Percentiles rank a stretch among this genome's conserved stretches.
Conservation (phyloP, 2,888 invertebrate species). For the Cephus pygmeus region DNA sequence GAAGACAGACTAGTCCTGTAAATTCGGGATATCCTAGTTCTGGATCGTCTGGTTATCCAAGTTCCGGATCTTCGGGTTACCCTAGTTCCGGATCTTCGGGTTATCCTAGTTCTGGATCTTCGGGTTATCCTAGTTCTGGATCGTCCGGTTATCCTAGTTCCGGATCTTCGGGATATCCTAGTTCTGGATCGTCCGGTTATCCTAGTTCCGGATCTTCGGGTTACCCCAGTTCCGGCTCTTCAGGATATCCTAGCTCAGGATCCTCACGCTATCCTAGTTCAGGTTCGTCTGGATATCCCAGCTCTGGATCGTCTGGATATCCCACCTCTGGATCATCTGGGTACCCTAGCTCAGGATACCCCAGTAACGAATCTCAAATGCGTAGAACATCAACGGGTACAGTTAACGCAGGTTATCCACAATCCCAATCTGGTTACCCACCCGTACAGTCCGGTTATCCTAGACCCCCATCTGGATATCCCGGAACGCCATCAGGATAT, state of each 20-base stretch:
- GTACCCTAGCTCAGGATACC: constrained; percentile 24
- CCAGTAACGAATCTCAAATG: constrained; percentile 16
- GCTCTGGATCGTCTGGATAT: constrained; percentile 18
- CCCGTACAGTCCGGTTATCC: constrained; percentile 16
- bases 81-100: constrained; percentile 18
- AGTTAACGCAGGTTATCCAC: constrained; percentile 14
- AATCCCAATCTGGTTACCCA: neutral
- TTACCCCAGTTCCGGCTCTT: constrained; percentile 28
- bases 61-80: constrained; percentile 4
- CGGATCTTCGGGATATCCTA: constrained; percentile 38
- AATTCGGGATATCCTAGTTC: constrained; percentile 25
- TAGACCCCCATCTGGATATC: constrained; percentile 31
- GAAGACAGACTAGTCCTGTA: constrained; percentile 20
- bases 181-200: constrained; percentile 10
- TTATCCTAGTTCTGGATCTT: constrained; percentile 16
- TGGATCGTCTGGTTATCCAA: constrained; percentile 25
- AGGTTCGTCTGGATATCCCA: constrained; percentile 16
- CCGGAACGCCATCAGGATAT: constrained; percentile 30
- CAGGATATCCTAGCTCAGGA: constrained; percentile 28
- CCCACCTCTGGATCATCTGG: constrained; percentile 7
- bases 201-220: constrained; percentile 14
- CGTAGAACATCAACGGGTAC: neutral
- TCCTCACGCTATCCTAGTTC: neutral
- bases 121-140: constrained; percentile 16
- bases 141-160: constrained; percentile 23